A percentile compares a stretch with the other conserved stretches of the same genome.
These are phyloP conservation scores for Oeneis ivallda DNA, from an alignment of 2,888 invertebrate genomes.

Conservation along the genomic window DNA sequence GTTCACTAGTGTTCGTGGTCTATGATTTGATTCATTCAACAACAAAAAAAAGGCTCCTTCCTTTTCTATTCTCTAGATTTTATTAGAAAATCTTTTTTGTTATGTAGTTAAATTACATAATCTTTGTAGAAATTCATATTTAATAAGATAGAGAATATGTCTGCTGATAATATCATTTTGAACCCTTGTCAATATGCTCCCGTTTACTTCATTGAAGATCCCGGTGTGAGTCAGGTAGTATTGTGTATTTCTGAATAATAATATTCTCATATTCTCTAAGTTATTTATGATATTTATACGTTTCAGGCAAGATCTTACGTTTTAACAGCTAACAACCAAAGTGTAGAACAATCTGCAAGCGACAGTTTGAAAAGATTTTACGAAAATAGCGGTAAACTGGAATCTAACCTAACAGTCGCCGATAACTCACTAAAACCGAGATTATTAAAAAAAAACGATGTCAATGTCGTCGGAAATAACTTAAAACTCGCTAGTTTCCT, in stretches of 20 bases:
- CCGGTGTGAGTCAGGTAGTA: conserved; percentile 68
- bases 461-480: conserved; percentile 61
- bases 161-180: conserved; percentile 63
- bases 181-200: conserved; percentile 75
- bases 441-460: conserved; percentile 58
- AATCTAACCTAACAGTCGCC: conserved; percentile 56
- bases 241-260: conserved; percentile 39
- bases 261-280: conserved; percentile 24
- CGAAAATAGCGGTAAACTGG: conserved; percentile 75
- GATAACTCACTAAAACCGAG: conserved; percentile 52
- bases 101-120: conserved; percentile 35
- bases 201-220: conserved; percentile 71
- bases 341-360: conserved; percentile 59
- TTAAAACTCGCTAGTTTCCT: conserved; percentile 71
- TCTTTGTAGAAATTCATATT: conserved; percentile 42
- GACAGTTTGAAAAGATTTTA: conserved; percentile 76
- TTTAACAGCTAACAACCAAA: conserved; percentile 55
- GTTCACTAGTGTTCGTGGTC: no score
- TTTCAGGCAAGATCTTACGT: conserved; percentile 67
- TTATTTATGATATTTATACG: conserved; percentile 37
- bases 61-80: conserved; percentile 15
- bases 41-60: conserved; percentile 32
- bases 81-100: conserved; percentile 26
- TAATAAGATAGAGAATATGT: conserved; percentile 61
- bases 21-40: no score